Evolutionary conservation across 2,888 invertebrate species (phyloP).

Genomic region (Drosophila antonietae): DNA sequence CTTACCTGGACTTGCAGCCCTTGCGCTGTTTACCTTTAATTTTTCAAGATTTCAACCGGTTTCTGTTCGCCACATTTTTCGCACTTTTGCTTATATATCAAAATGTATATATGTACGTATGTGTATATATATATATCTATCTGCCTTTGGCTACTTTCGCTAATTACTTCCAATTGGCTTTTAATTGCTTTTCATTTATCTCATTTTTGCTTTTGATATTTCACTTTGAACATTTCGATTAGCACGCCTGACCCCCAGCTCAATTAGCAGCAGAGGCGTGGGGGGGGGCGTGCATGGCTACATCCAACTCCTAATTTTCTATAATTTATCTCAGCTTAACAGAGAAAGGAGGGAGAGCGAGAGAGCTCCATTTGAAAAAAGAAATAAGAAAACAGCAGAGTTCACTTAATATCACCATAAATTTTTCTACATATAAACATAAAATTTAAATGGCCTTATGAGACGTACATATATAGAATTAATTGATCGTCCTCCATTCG

Average conservation of each 20-base stretch:
- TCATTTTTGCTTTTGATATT: constrained; percentile 8
- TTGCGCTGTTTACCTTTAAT: not conserved
- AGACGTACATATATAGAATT: not conserved
- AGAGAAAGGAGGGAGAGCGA: too few species aligned
- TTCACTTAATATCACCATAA: not conserved
- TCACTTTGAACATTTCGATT: constrained; percentile 7
- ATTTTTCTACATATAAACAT: not conserved
- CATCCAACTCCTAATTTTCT: constrained; percentile 2
- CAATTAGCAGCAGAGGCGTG: not conserved
- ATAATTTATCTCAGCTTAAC: not conserved
- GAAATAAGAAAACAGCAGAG: not conserved
- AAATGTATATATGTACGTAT: too few species aligned
- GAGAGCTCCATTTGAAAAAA: too few species aligned
- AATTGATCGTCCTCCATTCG: not conserved
- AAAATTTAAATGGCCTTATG: not conserved
- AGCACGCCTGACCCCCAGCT: not conserved
- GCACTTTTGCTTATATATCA: not conserved
- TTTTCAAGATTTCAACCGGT: not conserved
- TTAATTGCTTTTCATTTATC: constrained; percentile 20
- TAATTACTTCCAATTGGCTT: constrained; percentile 23
- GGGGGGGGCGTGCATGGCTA: too few species aligned
- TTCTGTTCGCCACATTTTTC: not conserved
- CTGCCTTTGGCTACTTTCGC: not conserved
- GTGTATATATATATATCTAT: not conserved
- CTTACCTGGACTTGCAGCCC: not conserved